A percentile compares a stretch with the other conserved stretches of the same genome.
Evolutionary conservation across 2,113 vertebrate species (phyloP).

Genomic region (Pseudopipra pipra): DNA sequence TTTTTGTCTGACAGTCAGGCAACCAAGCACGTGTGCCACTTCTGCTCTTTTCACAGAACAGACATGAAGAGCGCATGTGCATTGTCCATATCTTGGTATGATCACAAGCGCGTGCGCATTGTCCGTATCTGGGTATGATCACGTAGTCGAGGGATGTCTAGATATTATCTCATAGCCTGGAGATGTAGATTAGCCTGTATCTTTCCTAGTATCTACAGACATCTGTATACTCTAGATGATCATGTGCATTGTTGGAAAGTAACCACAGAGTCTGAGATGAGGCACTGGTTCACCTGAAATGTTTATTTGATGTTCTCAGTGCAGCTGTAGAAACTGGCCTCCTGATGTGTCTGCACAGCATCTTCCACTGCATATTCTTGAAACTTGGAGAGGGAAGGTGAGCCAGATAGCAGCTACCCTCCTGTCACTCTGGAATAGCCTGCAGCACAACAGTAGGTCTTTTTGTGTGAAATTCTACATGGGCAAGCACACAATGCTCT

Average conservation of each 20-base stretch:
- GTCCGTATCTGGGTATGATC: background rate
- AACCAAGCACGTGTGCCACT: rapidly evolving
- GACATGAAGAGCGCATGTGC: rapidly evolving
- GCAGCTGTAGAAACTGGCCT: background rate
- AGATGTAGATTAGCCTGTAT: background rate
- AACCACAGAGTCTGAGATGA: background rate
- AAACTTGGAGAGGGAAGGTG: background rate
- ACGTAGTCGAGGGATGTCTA: no score
- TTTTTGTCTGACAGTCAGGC: background rate
- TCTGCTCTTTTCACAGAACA: background rate
- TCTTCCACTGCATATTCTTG: background rate
- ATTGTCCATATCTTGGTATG: background rate
- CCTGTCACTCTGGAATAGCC: background rate
- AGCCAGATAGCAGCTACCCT: background rate
- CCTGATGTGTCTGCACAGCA: background rate
- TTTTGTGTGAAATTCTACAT: background rate
- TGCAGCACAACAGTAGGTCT: background rate
- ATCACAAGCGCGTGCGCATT: rapidly evolving
- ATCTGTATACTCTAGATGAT: background rate
- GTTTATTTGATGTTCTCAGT: background rate
- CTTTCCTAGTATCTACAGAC: background rate
- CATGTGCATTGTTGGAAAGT: background rate
- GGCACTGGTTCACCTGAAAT: background rate
- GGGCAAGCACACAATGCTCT: rapidly evolving
- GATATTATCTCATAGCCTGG: background rate